phyloP scores from a whole-genome alignment of 2,797 vertebrate genomes.

The Sphenopsis melanotis region DNA sequence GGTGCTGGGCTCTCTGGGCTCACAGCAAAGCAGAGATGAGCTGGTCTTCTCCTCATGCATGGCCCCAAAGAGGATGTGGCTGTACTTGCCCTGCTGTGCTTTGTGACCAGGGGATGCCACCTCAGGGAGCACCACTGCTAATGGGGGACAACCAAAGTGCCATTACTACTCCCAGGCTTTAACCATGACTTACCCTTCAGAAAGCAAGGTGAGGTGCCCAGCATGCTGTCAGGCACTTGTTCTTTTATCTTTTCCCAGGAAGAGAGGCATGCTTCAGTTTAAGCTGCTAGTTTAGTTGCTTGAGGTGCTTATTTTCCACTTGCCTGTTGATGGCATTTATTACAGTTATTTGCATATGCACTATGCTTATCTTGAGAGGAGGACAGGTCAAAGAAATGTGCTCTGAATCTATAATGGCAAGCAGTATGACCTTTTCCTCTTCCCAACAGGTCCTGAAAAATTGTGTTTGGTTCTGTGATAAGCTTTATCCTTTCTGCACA shows the following conservation, averaged over 20 bases:
- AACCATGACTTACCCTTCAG: background rate
- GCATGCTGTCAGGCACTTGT: background rate
- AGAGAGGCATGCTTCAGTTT: background rate
- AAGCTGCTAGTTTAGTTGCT: background rate
- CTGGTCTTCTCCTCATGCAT: background rate
- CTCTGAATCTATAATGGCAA: background rate
- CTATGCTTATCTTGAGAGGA: background rate
- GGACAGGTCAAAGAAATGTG: background rate
- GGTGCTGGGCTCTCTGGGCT: background rate
- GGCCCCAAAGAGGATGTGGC: background rate
- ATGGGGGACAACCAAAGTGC: background rate
- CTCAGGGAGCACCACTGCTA: background rate
- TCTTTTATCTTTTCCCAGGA: background rate
- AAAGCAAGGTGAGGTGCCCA: background rate
- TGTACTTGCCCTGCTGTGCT: background rate
- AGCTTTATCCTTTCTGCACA: slow-evolving; percentile 36
- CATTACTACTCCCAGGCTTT: background rate
- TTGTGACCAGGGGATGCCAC: background rate
- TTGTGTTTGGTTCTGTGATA: slow-evolving; percentile 4
- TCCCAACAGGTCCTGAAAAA: background rate
- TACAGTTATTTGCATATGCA: background rate
- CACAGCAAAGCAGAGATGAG: background rate
- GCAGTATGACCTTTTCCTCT: background rate
- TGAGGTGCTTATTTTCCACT: background rate
- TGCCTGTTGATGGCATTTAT: background rate